A percentile compares a stretch with the other conserved stretches of the same genome.
Evolutionary conservation across 2,888 invertebrate genomes (phyloP).

Genomic region (Scaptomyza caliginosa): DNA sequence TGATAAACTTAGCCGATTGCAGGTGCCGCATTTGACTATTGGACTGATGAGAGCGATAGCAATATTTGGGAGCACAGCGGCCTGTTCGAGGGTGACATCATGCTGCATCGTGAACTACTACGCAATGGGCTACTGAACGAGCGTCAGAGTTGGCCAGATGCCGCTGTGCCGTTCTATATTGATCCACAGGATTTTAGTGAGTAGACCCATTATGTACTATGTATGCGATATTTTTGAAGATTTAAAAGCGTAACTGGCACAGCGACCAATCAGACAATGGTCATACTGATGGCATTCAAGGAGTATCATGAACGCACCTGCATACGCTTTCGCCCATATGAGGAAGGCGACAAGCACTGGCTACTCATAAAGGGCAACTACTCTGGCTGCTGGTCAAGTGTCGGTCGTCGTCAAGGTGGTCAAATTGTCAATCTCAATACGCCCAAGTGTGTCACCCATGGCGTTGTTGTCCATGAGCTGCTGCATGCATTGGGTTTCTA

Average conservation of each 20-base stretch:
- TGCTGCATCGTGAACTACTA: conserved; percentile 83
- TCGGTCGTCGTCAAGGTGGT: conserved; percentile 86
- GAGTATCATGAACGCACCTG: conserved; percentile 87
- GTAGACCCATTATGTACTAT: conserved; percentile 42
- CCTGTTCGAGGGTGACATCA: conserved; percentile 87
- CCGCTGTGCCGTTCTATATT: conserved; percentile 86
- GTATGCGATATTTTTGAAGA: conserved; percentile 18
- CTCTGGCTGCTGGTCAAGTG: conserved; percentile 88
- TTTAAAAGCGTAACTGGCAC: conserved; percentile 20
- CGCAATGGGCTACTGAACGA: conserved; percentile 85
- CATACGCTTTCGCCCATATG: conserved; percentile 87
- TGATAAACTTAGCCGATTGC: background rate
- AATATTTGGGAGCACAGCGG: conserved; percentile 86
- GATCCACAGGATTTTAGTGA: conserved; percentile 85
- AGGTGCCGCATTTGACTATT: conserved; percentile 83
- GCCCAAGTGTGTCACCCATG: conserved; percentile 86
- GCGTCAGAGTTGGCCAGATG: conserved; percentile 85
- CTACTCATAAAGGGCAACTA: conserved; percentile 85
- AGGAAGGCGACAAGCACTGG: conserved; percentile 86
- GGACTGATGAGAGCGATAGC: conserved; percentile 84
- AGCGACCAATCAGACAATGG: conserved; percentile 84
- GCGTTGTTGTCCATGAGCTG: conserved; percentile 91
- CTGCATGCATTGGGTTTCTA: conserved; percentile 92
- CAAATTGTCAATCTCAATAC: conserved; percentile 86
- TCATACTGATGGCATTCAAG: conserved; percentile 86